Evolutionary conservation across 2,888 invertebrate species (phyloP).

Genomic region (Lycaena phlaeas): DNA sequence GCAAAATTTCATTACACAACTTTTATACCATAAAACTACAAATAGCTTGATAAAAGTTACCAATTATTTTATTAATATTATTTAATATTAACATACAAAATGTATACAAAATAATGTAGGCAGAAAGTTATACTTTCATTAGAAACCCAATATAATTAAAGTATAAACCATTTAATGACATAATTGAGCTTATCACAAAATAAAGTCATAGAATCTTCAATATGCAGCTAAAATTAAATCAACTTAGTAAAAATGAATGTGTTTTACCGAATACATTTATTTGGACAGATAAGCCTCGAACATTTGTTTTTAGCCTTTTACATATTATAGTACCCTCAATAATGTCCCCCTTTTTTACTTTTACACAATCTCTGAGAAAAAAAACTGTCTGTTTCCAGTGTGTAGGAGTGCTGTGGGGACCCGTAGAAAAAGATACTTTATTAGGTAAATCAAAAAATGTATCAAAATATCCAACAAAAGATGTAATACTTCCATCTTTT

Average conservation of each 20-base stretch:
- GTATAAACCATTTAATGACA: background rate
- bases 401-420: slow-evolving; percentile 81
- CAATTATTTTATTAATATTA: too few relatives aligned
- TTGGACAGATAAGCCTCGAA: slow-evolving; percentile 80
- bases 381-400: slow-evolving; percentile 98
- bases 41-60: too few relatives aligned
- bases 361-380: slow-evolving; percentile 81
- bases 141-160: background rate
- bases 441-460: slow-evolving; percentile 84
- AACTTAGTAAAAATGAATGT: slow-evolving; percentile 77
- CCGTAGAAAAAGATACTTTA: slow-evolving; percentile 82
- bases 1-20: too few relatives aligned
- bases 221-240: slow-evolving; percentile 24
- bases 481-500: slow-evolving; percentile 80
- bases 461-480: slow-evolving; percentile 93
- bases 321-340: slow-evolving; percentile 81
- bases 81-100: too few relatives aligned
- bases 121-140: background rate
- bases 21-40: too few relatives aligned
- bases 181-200: background rate
- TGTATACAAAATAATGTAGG: too few relatives aligned
- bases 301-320: slow-evolving; percentile 80
- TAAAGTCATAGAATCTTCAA: background rate
- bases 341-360: slow-evolving; percentile 78
- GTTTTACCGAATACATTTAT: slow-evolving; percentile 76